These are phyloP conservation scores for Notolepis coatsorum DNA, from an alignment of 2,797 vertebrate species.

Conservation along the genomic window DNA sequence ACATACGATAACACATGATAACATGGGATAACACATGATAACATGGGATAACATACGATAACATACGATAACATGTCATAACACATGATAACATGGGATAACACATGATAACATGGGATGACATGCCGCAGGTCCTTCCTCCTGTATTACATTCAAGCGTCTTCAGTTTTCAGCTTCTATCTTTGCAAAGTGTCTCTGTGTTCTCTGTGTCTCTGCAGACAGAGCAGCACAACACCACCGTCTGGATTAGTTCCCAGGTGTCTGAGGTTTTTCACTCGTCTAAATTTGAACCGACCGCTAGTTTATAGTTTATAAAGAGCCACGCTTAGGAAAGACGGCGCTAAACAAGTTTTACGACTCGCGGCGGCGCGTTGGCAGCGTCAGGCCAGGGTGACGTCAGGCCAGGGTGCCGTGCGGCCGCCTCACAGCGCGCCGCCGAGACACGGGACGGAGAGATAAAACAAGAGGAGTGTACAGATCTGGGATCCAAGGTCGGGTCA, in stretches of 20 bases:
- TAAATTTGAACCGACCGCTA: conserved; percentile 20
- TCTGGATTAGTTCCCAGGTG: conserved; percentile 17
- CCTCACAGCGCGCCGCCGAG: too few relatives aligned
- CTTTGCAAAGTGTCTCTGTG: neutral
- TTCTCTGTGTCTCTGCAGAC: conserved; percentile 2
- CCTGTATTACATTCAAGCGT: conserved; percentile 16
- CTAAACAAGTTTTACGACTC: conserved; percentile 7
- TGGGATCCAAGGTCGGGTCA: conserved; percentile 12
- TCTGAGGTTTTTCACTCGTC: conserved; percentile 21
- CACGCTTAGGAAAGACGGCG: conserved; percentile 20
- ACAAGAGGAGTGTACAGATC: conserved; percentile 13
- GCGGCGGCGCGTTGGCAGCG: neutral
- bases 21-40: too few relatives aligned
- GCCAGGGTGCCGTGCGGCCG: too few relatives aligned
- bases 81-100: too few relatives aligned
- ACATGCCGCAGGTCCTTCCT: conserved; percentile 23
- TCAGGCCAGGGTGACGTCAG: conserved; percentile 16
- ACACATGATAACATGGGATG: too few relatives aligned
- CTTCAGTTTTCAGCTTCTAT: neutral
- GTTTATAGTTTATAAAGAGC: conserved; percentile 27
- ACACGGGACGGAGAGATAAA: too few relatives aligned
- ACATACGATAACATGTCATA: too few relatives aligned
- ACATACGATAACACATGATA: conserved; percentile 7
- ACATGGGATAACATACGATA: too few relatives aligned
- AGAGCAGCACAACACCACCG: neutral